phyloP scores from a whole-genome alignment of 2,113 vertebrate species.

The Limnothrissa miodon region DNA sequence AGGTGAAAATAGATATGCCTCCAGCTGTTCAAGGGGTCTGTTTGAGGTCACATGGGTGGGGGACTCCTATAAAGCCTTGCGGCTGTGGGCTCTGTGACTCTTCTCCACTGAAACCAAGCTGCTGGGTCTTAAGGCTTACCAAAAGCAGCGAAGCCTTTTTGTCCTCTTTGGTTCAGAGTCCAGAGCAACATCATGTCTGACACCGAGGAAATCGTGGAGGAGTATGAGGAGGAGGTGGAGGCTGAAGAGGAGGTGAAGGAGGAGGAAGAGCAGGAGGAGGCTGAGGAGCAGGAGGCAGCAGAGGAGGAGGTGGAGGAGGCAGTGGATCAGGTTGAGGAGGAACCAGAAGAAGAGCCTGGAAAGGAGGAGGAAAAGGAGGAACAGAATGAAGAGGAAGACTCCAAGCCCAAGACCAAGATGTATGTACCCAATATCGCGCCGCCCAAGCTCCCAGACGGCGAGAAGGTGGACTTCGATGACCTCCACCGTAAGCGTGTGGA shows the following conservation, averaged over 20 bases:
- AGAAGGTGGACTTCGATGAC: slow-evolving; percentile 95
- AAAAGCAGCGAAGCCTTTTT: not conserved
- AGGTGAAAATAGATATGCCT: slow-evolving; percentile 72
- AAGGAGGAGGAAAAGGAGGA: slow-evolving; percentile 25
- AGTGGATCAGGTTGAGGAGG: slow-evolving; percentile 31
- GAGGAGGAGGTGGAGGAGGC: slow-evolving; percentile 34
- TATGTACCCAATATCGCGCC: slow-evolving; percentile 88
- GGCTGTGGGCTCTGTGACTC: slow-evolving; percentile 29
- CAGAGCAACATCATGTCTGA: slow-evolving; percentile 66
- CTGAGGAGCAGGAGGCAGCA: slow-evolving; percentile 35
- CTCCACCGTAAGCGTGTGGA: slow-evolving; percentile 93
- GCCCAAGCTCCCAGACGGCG: slow-evolving; percentile 92
- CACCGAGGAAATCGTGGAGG: slow-evolving; percentile 62
- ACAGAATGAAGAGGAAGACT: slow-evolving; percentile 48
- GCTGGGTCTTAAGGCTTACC: slow-evolving; percentile 36
- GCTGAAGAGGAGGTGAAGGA: slow-evolving; percentile 33
- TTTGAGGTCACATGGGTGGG: slow-evolving; percentile 60
- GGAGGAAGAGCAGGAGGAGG: slow-evolving; percentile 36
- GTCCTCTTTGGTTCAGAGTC: slow-evolving; percentile 20
- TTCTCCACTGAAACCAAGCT: slow-evolving; percentile 30
- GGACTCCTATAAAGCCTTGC: slow-evolving; percentile 59
- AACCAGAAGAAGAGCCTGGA: slow-evolving; percentile 40
- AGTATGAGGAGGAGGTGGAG: slow-evolving; percentile 47
- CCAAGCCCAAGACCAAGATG: slow-evolving; percentile 75
- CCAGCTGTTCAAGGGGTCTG: slow-evolving; percentile 64